These are phyloP conservation scores for Acanthaster planci DNA, from an alignment of 35 echinoderm and acorn worm genomes.

Conservation along the genomic window DNA sequence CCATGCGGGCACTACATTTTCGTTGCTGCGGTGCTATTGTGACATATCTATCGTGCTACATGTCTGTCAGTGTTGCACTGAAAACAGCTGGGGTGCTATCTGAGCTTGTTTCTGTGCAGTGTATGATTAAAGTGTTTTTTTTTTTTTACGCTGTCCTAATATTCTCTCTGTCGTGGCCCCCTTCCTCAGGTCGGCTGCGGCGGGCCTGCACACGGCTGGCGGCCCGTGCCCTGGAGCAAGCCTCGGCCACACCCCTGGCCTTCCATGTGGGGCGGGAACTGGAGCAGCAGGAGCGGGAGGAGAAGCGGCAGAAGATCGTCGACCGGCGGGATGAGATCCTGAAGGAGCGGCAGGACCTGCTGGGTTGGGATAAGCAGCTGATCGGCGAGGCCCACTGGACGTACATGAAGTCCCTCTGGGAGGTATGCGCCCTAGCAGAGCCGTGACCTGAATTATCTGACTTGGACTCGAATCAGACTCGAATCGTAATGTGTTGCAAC, in stretches of 20 bases:
- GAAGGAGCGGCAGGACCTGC: conserved; percentile 19
- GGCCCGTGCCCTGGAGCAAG: not conserved
- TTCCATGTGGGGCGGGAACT: conserved; percentile 35
- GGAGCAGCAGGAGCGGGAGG: conserved; percentile 28
- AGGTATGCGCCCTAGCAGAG: conserved; percentile 49
- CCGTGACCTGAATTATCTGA: no score
- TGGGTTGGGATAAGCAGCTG: conserved; percentile 70
- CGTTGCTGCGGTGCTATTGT: no score
- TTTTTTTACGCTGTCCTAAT: no score
- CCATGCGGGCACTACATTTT: no score
- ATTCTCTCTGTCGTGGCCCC: no score
- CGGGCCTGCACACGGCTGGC: conserved; percentile 17
- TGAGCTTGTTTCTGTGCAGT: no score
- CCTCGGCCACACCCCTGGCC: conserved; percentile 33
- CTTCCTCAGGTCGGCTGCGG: conserved; percentile 34
- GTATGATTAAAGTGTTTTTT: no score
- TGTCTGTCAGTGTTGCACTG: no score
- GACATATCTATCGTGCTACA: no score
- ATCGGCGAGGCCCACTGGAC: conserved; percentile 22
- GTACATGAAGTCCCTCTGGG: conserved; percentile 67
- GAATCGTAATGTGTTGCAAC: no score
- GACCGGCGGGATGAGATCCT: conserved; percentile 57
- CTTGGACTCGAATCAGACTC: no score
- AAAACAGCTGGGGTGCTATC: no score
- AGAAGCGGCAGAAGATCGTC: conserved; percentile 51